Conservation (phyloP, 2,888 invertebrate species). For the Electrophaes corylata region DNA sequence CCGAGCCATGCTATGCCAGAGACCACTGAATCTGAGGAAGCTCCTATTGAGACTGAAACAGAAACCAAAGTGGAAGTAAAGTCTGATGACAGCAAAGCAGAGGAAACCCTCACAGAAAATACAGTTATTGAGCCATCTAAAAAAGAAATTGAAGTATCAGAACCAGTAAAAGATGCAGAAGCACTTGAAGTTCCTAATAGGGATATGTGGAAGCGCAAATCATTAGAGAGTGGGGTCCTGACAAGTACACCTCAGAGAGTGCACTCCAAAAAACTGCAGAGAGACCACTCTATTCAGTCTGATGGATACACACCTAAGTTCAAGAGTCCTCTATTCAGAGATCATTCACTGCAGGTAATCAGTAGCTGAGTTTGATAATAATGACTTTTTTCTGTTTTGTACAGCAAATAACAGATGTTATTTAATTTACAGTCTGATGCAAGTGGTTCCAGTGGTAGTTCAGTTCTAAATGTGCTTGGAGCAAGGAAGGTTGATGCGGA, state of each 20-base stretch:
- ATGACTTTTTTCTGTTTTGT: not conserved
- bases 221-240: slow-evolving; percentile 68
- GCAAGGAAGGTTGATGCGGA: slow-evolving; percentile 95
- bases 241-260: slow-evolving; percentile 57
- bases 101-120: slow-evolving; percentile 65
- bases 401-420: not conserved
- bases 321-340: slow-evolving; percentile 76
- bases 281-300: slow-evolving; percentile 78
- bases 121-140: slow-evolving; percentile 63
- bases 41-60: slow-evolving; percentile 36
- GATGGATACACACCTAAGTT: slow-evolving; percentile 74
- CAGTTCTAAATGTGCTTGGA: slow-evolving; percentile 93
- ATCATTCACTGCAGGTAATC: slow-evolving; percentile 78
- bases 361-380: no score
- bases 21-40: slow-evolving; percentile 39
- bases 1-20: slow-evolving; percentile 64
- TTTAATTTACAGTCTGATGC: slow-evolving; percentile 68
- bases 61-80: slow-evolving; percentile 51
- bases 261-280: slow-evolving; percentile 64
- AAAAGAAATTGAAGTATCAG: slow-evolving; percentile 45
- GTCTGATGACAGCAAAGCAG: slow-evolving; percentile 68
- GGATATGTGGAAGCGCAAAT: slow-evolving; percentile 71
- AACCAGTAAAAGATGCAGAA: slow-evolving; percentile 28
- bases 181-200: slow-evolving; percentile 63
- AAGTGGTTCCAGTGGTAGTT: slow-evolving; percentile 86